A percentile compares a stretch with the other conserved stretches of the same genome.
These are phyloP conservation scores for Chalcis sispes DNA, from an alignment of 2,888 invertebrate genomes.

Conservation along the genomic window DNA sequence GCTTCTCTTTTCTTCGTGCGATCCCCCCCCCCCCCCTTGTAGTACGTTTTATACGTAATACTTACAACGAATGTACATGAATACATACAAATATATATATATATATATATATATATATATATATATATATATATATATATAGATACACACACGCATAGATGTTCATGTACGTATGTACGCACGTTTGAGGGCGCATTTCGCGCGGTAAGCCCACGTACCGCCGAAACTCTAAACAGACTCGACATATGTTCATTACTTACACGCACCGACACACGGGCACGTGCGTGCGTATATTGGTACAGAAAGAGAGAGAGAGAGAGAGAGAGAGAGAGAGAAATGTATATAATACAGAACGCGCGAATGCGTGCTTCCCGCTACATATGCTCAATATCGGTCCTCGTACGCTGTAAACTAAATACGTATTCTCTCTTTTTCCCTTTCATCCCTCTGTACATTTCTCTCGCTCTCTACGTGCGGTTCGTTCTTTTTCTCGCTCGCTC, in stretches of 20 bases:
- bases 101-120: background rate
- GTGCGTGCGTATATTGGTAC: background rate
- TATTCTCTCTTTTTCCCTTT: background rate
- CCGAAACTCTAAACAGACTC: slow-evolving; percentile 44
- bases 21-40: too few species aligned
- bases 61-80: too few species aligned
- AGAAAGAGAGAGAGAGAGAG: too few species aligned
- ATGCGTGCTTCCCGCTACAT: slow-evolving; percentile 29
- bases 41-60: too few species aligned
- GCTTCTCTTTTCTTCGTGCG: too few species aligned
- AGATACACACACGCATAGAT: too few species aligned
- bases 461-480: too few species aligned
- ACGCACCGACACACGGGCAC: slow-evolving; percentile 21
- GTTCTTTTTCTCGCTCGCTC: background rate
- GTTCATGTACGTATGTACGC: too few species aligned
- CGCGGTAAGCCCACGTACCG: background rate
- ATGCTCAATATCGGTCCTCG: slow-evolving; percentile 29
- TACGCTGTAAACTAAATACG: slow-evolving; percentile 31
- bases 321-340: too few species aligned
- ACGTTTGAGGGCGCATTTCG: background rate
- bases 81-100: background rate
- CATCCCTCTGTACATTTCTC: background rate
- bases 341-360: background rate
- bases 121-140: background rate
- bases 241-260: slow-evolving; percentile 54